These are phyloP conservation scores for Musca vetustissima DNA, from an alignment of 1,140 invertebrate species.

Conservation along the genomic window DNA sequence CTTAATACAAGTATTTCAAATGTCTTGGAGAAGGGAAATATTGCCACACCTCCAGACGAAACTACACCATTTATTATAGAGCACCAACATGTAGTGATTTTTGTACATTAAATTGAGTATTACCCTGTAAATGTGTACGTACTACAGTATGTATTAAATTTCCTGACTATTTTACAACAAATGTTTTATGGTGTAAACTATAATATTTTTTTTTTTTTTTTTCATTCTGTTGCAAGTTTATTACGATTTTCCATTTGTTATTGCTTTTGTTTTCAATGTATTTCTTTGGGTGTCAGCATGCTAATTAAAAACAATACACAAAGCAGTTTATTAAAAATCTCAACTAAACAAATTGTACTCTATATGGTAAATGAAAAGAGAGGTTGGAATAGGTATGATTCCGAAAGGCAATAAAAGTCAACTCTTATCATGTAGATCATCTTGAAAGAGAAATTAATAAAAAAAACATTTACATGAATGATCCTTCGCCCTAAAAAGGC, in stretches of 20 bases:
- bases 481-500: too few relatives aligned
- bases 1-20: too few relatives aligned
- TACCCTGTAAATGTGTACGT: neutral
- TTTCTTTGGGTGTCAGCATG: constrained; percentile 3
- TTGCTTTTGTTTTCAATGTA: neutral
- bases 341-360: neutral
- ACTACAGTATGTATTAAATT: neutral
- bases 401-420: too few relatives aligned
- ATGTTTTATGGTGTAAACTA: neutral
- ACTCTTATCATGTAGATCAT: too few relatives aligned
- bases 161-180: neutral
- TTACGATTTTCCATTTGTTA: neutral
- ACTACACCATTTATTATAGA: too few relatives aligned
- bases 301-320: constrained; percentile 11
- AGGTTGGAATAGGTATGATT: too few relatives aligned
- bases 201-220: neutral
- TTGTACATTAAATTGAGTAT: neutral
- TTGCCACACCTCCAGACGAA: too few relatives aligned
- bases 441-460: too few relatives aligned
- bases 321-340: constrained; percentile 18
- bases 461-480: too few relatives aligned
- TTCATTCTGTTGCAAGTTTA: neutral
- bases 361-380: too few relatives aligned
- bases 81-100: too few relatives aligned
- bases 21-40: too few relatives aligned